These are phyloP conservation scores for Bathybates hornii DNA, from an alignment of 2,113 vertebrate genomes.

Conservation along the genomic window DNA sequence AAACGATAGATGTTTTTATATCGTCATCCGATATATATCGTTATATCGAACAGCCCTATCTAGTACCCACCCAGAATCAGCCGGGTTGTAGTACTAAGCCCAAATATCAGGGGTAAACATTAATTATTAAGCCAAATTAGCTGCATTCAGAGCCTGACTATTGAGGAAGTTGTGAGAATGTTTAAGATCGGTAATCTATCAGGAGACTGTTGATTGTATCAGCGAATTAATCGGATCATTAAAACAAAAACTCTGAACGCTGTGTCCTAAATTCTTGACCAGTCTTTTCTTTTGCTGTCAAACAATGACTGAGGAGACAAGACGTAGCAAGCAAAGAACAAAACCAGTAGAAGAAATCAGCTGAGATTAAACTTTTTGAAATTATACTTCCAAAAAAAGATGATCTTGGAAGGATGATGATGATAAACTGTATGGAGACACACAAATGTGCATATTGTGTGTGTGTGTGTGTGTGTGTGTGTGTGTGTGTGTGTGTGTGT, in stretches of 20 bases:
- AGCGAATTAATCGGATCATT: fast-evolving
- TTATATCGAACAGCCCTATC: background rate
- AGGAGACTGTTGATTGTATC: background rate
- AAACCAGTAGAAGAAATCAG: fast-evolving
- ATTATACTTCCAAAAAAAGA: background rate
- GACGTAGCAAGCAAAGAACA: background rate
- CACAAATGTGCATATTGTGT: background rate
- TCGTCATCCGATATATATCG: too few relatives aligned
- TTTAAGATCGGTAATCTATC: background rate
- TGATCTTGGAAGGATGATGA: background rate
- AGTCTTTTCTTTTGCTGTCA: background rate
- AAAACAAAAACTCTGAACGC: background rate
- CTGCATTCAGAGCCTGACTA: background rate
- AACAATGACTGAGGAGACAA: background rate
- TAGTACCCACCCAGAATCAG: background rate
- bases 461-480: background rate
- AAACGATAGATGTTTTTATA: too few relatives aligned
- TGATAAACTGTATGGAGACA: background rate
- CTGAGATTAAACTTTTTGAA: background rate
- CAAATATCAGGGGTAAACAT: background rate
- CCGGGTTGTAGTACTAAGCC: background rate
- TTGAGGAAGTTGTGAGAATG: background rate
- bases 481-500: background rate
- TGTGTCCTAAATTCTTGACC: background rate
- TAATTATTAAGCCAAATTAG: background rate